Base-by-base conservation (phyloP, 1,140 invertebrate genomes). In the Reticulitermes speratus region DNA sequence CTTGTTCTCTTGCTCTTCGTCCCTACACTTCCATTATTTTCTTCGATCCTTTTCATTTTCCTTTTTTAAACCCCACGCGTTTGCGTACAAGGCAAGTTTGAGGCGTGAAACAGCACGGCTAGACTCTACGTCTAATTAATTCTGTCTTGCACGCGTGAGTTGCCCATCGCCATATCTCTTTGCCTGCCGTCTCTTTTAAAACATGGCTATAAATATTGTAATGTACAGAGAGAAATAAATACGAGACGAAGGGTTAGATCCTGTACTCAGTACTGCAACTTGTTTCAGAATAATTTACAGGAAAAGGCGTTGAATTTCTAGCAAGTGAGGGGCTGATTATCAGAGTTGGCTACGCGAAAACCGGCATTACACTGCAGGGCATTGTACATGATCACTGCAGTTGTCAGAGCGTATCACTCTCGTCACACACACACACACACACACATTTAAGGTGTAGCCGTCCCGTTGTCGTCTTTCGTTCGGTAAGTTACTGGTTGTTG, bases 301-400 rank as follows among this genome's bases (percentile, higher is more conserved):
- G n/a, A 45, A 38, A 45, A 84, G 83, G 83, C 83, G 83, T 84
- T 84, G 83, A 44, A 84, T 84, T 84, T 84, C 38, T 84, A 84
- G 83, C 83, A 52, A 84, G 83, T 84, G 44, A 45, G 48, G 83
- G 82, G 83, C 8, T 84, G 48, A 84, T 84, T 84, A 44, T 84
- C 83, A 11, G 44, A 84, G 44, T 84, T 44, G 83, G 38, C 11
- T 84, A 5, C 38, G 23, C 32, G 83, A 52, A 45, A n/a, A 52
- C 48, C 83, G 21, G 83, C 23, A 19, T 44, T 52, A 44, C 32
- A 48, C 12, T 48, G 21, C 82, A 83, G 59, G 59, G 21, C 59
- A 65, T 25, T 16, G 19, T 65, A 19, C 19, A 8, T 23, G 59
- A n/a, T 75, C 65, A n/a, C 7, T 38, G 38, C 38, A 38, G 38